Evolutionary conservation across 2,888 invertebrate species (phyloP), one percentile per base, ranked within the genome.

Genomic region (Napeogenes inachia): DNA sequence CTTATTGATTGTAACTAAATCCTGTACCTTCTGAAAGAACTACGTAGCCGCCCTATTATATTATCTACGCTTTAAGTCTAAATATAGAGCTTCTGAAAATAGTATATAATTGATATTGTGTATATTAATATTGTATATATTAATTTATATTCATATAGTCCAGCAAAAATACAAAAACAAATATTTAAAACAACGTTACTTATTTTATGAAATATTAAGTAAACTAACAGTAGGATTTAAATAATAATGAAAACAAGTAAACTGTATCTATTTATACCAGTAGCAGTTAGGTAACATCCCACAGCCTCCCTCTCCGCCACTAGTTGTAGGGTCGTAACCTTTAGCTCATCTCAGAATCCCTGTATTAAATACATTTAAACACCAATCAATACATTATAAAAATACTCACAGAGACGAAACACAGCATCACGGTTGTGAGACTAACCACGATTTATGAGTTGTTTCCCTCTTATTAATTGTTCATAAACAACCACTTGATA

Each of bases 241-340:
- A 30, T 50, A 50, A 30, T 59, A 53, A 50, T 54, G 38, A 53
- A 61, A 60, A 63, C 56, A 62, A 57, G 59, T 67, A 67, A 59
- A 60, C 54, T 62, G 61, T 54, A 61, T 56, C 59, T 63, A 65
- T 66, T 64, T 66, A 67, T 70, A 64, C 58, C 62, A 57, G 63
- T 71, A 75, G 72, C 74, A 75, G 80, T 85, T 85, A 85, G 85
- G 77, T 85, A 86, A 85, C 82, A 75, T 74, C 77, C 74, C 71
- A 73, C 76, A 75, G 70, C 74, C 75, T 74, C 73, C 70, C 72
- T 70, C 72, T 59, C 68, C 61, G 73, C 67, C 70, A 67, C 30
- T 21, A 21, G 10, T 5, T 30, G 5, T 10, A 80, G 79, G 86
- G 84, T 86, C 84, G 73, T 79, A 84, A 87, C 86, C 85, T 87